Conservation (phyloP, 2,888 invertebrate genomes). For the Erynnis tages region DNA sequence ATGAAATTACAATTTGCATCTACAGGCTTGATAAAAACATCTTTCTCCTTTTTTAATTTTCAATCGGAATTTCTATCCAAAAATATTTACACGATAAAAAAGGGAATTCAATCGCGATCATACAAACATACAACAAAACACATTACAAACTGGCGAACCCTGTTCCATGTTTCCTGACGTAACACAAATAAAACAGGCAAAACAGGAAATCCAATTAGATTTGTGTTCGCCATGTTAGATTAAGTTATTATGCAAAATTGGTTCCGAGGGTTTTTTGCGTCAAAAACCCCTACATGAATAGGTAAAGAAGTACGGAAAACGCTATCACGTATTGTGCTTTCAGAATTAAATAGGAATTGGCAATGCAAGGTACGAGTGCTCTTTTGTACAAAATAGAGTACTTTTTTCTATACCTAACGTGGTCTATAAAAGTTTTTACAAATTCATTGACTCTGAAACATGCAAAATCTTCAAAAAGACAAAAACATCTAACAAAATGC, state of each 20-base stretch:
- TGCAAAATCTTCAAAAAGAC: no score
- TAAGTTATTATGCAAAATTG: conserved; percentile 74
- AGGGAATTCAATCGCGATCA: no score
- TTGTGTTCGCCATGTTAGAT: conserved; percentile 58
- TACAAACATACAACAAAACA: not conserved
- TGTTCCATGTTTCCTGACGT: conserved; percentile 38
- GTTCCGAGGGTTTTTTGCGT: conserved; percentile 58
- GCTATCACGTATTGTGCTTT: conserved; percentile 12
- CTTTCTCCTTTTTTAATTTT: no score
- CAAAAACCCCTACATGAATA: conserved; percentile 41
- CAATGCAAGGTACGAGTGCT: conserved; percentile 12
- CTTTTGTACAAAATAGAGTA: not conserved
- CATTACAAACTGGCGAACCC: conserved; percentile 28
- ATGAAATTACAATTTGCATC: no score
- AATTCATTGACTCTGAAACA: no score
- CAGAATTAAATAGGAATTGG: conserved; percentile 20
- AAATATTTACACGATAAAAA: no score
- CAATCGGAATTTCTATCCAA: no score
- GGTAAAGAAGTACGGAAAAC: conserved; percentile 16
- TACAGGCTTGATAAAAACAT: no score
- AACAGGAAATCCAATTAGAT: conserved; percentile 67
- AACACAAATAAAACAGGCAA: conserved; percentile 50
- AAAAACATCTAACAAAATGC: no score
- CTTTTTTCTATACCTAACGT: not conserved
- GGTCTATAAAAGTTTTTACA: no score